Percentiles rank a stretch among this genome's conserved stretches.
phyloP scores from a whole-genome alignment of 64 coral and sea anemone species.

The Hydrozoanthus tunicans region DNA sequence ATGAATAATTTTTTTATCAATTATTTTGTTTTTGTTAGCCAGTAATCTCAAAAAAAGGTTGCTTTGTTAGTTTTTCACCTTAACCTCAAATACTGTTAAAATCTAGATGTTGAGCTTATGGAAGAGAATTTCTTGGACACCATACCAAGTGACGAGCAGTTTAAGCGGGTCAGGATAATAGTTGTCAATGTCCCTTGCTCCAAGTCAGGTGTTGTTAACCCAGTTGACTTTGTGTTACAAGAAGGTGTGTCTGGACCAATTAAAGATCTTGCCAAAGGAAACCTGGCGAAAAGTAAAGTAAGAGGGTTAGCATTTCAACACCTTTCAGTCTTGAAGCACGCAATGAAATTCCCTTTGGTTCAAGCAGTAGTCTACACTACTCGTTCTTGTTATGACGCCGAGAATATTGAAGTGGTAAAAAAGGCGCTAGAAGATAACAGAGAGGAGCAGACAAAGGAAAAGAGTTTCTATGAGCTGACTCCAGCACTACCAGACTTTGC shows the following conservation, averaged over 20 bases:
- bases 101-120: slow-evolving; percentile 75
- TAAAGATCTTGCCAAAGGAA: slow-evolving; percentile 85
- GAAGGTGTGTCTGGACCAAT: slow-evolving; percentile 84
- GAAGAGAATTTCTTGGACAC: slow-evolving; percentile 83
- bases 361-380: slow-evolving; percentile 93
- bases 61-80: not conserved
- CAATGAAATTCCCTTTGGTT: slow-evolving; percentile 84
- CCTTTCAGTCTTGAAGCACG: slow-evolving; percentile 83
- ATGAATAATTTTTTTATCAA: not conserved
- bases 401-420: slow-evolving; percentile 87
- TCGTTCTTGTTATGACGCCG: slow-evolving; percentile 65
- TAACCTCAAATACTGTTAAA: not conserved
- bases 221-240: slow-evolving; percentile 94
- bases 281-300: slow-evolving; percentile 75
- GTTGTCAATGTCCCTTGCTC: slow-evolving; percentile 90
- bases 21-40: not conserved
- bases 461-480: slow-evolving; percentile 61
- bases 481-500: slow-evolving; percentile 67
- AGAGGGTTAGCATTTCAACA: slow-evolving; percentile 86
- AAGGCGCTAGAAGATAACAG: slow-evolving; percentile 77
- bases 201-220: slow-evolving; percentile 90
- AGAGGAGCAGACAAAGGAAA: slow-evolving; percentile 66
- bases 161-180: slow-evolving; percentile 78
- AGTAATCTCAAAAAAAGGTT: not conserved
- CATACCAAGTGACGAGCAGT: slow-evolving; percentile 87